Conservation (phyloP, 2,797 vertebrate genomes). For the Smutsia temminckii region DNA sequence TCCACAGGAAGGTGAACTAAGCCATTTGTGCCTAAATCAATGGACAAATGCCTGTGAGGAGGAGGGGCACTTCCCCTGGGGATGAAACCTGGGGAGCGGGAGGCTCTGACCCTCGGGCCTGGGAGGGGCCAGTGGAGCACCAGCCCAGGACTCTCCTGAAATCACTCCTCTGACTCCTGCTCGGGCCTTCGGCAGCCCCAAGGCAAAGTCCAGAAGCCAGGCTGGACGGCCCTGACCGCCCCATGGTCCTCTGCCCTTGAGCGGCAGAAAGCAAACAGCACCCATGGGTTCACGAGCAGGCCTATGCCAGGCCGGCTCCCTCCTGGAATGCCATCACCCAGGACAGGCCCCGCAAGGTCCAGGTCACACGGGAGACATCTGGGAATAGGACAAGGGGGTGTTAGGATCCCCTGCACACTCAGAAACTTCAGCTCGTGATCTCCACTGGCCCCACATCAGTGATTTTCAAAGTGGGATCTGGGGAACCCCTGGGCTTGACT, state of each 20-base stretch:
- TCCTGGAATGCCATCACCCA: neutral
- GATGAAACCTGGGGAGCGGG: neutral
- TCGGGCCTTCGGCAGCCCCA: neutral
- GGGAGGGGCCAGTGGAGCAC: neutral
- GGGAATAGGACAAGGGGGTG: neutral
- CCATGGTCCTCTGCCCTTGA: neutral
- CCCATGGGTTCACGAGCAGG: neutral
- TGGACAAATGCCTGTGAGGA: neutral
- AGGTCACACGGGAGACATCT: neutral
- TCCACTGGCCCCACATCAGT: no score
- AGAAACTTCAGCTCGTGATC: neutral
- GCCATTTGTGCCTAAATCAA: constrained; percentile 71
- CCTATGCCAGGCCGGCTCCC: neutral
- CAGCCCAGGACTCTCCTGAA: neutral
- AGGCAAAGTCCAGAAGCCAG: neutral
- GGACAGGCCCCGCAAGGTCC: neutral
- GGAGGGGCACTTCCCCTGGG: constrained; percentile 20
- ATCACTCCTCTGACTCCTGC: neutral
- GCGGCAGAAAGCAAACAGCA: neutral
- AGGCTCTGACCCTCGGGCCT: neutral
- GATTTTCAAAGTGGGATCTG: neutral
- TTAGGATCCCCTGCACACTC: neutral
- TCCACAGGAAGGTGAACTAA: constrained; percentile 9
- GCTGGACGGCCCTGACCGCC: neutral
- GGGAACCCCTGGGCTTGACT: neutral